A percentile compares a stretch with the other conserved stretches of the same genome.
These are phyloP conservation scores for Gibbula magus DNA, from an alignment of 2,888 invertebrate genomes.

Conservation along the genomic window DNA sequence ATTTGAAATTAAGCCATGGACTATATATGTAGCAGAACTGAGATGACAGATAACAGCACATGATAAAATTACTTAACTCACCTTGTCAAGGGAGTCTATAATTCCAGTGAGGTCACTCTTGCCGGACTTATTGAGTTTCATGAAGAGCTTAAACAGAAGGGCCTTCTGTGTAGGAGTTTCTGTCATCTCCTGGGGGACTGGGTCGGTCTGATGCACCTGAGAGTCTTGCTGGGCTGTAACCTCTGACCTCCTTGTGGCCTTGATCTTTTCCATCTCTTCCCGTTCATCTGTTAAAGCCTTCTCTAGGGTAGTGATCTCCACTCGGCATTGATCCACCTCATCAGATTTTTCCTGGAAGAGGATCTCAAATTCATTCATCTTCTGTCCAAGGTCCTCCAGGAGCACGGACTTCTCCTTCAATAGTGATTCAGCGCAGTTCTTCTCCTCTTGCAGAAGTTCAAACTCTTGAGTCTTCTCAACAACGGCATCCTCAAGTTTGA, in stretches of 20 bases:
- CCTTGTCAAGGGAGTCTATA: background rate
- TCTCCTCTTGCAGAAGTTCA: constrained; percentile 22
- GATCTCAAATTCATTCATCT: constrained; percentile 19
- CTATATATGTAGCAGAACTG: too few species aligned
- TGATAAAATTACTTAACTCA: background rate
- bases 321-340: constrained; percentile 35
- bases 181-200: background rate
- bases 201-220: background rate
- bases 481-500: background rate
- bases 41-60: too few species aligned
- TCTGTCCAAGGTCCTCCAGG: constrained; percentile 7
- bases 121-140: background rate
- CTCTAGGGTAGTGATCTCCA: background rate
- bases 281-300: constrained; percentile 23
- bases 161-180: background rate
- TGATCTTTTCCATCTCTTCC: background rate
- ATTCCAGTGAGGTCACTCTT: background rate
- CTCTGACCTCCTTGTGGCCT: background rate
- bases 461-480: background rate
- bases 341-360: constrained; percentile 41
- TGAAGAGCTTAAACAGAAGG: background rate
- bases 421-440: constrained; percentile 6
- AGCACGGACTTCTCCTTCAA: constrained; percentile 12
- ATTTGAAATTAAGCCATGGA: too few species aligned
- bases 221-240: background rate